Conservation (phyloP, 2,797 vertebrate genomes). For the Hipposideros larvatus region DNA sequence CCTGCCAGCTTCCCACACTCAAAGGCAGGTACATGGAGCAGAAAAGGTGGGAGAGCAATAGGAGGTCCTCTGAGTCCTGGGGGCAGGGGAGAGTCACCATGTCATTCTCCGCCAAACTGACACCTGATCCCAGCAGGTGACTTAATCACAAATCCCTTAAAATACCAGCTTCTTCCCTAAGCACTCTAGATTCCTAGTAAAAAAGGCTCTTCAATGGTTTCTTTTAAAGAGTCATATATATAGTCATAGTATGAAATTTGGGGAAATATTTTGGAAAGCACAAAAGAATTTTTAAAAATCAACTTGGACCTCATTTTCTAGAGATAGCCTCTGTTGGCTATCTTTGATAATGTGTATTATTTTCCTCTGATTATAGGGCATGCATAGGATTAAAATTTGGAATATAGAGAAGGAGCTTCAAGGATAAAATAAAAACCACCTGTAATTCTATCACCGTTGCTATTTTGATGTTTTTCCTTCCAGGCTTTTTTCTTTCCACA, state of each 20-base stretch:
- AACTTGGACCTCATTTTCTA: conserved; percentile 47
- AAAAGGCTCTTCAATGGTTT: conserved; percentile 54
- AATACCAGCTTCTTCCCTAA: conserved; percentile 61
- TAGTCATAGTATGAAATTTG: conserved; percentile 27
- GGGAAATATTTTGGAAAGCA: conserved; percentile 67
- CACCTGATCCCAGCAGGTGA: conserved; percentile 74
- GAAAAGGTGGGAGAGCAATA: neutral
- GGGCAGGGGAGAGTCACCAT: neutral
- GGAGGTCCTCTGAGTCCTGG: conserved; percentile 18
- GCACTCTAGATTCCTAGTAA: conserved; percentile 49
- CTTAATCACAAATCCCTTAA: conserved; percentile 68
- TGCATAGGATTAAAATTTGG: conserved; percentile 1
- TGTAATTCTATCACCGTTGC: conserved; percentile 3
- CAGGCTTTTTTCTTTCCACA: conserved; percentile 28
- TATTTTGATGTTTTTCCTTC: conserved; percentile 25
- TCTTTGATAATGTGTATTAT: conserved; percentile 30
- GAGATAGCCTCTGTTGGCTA: neutral
- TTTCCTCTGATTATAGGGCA: neutral
- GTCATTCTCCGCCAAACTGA: conserved; percentile 54
- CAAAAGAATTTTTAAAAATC: neutral
- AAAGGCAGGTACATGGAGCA: neutral
- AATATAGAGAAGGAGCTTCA: conserved; percentile 41
- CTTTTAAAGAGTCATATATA: conserved; percentile 54
- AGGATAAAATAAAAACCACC: conserved; percentile 28
- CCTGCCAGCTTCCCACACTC: neutral